Conservation (phyloP, 2,888 invertebrate species). For the Lycia hirtaria region DNA sequence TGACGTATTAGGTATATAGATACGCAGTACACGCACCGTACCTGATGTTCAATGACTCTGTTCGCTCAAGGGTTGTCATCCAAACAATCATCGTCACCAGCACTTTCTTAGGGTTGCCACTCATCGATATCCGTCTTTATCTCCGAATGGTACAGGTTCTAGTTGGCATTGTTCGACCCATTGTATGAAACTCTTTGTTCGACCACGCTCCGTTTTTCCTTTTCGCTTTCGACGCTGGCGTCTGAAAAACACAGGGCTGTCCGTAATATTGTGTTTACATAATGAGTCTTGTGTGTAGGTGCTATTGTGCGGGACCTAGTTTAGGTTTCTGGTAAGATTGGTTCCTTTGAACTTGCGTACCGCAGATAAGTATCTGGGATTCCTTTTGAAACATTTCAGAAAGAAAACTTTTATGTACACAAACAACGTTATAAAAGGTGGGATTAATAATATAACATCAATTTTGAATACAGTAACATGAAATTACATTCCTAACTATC, state of each 20-base stretch:
- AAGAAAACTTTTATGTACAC: neutral
- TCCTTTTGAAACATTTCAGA: slow-evolving; percentile 2
- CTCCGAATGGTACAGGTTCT: slow-evolving; percentile 77
- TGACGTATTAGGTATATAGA: neutral
- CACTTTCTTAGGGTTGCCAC: slow-evolving; percentile 45
- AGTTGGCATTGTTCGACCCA: slow-evolving; percentile 81
- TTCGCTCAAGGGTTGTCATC: slow-evolving; percentile 21
- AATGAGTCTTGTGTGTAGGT: slow-evolving; percentile 47
- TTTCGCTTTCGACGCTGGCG: slow-evolving; percentile 71
- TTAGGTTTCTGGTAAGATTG: slow-evolving; percentile 24
- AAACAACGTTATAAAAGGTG: neutral
- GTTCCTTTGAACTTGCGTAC: slow-evolving; percentile 16
- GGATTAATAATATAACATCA: too few species aligned
- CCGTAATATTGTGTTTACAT: slow-evolving; percentile 54
- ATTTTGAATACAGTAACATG: too few species aligned
- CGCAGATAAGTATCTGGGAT: slow-evolving; percentile 7
- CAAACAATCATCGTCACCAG: slow-evolving; percentile 31
- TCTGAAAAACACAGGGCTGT: slow-evolving; percentile 56
- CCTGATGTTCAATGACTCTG: neutral
- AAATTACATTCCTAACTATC: too few species aligned
- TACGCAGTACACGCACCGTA: neutral
- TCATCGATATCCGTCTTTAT: slow-evolving; percentile 68
- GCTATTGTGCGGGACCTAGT: slow-evolving; percentile 32
- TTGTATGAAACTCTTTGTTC: slow-evolving; percentile 78
- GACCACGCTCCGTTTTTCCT: slow-evolving; percentile 80